Evolutionary conservation across 1,140 invertebrate genomes (phyloP), one percentile per base, ranked within the genome.

Genomic region (Rhagoletis pomonella): DNA sequence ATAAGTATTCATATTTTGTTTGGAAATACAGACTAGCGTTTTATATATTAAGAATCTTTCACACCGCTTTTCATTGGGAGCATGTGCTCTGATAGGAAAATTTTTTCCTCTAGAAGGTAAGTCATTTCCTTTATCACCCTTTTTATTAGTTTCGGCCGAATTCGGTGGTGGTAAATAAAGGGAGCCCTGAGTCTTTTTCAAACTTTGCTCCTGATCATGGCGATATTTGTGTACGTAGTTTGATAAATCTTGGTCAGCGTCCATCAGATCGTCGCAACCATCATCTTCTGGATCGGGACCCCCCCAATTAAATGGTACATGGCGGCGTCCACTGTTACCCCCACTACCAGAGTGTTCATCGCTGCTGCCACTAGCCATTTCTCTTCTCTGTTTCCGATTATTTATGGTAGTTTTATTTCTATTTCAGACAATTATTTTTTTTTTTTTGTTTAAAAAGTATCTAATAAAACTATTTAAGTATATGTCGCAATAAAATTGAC

Each of bases 331-430:
- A 60, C 55, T 55, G 29, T 42, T 60, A 12, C 85, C 73, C 60
- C 87, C 81, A 81, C 39, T 88, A n/a, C 84, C 58, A 50, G n/a
- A n/a, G n/a, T n/a, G n/a, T n/a, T n/a, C n/a, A n/a, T n/a, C n/a
- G n/a, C n/a, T n/a, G n/a, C 87, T 67, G 19, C 85, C 65, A 58
- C 85, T 88, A 85, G 87, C 87, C 87, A 88, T 88, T 86, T 73
- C 62, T 42, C 9, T 9, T 7, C 5, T 42, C 59, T 88, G 39
- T 77, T 64, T 1, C 14, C 58, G 59, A 64, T 86, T 67, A 65
- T 86, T 47, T 44, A 42, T 44, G 10, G 60, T 1, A 4, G 17
- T 50, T 44, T 9, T 87, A 55, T 65, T 10, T 60, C 19, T 85
- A 60, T 65, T 85, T 47, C n/a, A n/a, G n/a, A 50, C 6, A 81